A percentile compares a stretch with the other conserved stretches of the same genome.
phyloP scores from a whole-genome alignment of 2,113 vertebrate species.

The Pimephales promelas region DNA sequence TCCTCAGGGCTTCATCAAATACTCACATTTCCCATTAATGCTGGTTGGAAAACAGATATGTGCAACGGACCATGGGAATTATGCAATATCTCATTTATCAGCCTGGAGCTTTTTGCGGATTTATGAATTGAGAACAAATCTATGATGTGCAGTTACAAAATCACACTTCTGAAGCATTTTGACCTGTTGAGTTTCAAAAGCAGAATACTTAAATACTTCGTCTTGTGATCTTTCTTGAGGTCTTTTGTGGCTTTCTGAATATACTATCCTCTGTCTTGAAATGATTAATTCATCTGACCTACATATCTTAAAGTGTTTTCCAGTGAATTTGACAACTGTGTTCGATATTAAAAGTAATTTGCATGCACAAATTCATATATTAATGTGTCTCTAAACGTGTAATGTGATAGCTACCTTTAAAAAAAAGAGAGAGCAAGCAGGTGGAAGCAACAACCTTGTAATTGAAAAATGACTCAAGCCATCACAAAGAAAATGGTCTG shows the following conservation, averaged over 20 bases:
- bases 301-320: neutral
- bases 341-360: neutral
- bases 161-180: neutral
- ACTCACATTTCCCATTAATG: conserved; percentile 28
- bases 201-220: neutral
- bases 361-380: neutral
- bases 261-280: neutral
- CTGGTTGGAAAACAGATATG: conserved; percentile 26
- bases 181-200: neutral
- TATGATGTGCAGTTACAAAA: neutral
- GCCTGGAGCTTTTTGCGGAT: conserved; percentile 4
- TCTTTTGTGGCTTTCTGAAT: neutral
- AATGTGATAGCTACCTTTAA: conserved; percentile 31
- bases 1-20: conserved; percentile 38
- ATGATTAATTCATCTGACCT: neutral
- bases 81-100: conserved; percentile 32
- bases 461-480: conserved; percentile 67
- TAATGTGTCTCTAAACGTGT: neutral
- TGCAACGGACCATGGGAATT: conserved; percentile 32
- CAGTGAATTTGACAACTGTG: neutral
- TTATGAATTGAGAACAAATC: conserved; percentile 2
- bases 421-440: conserved; percentile 13
- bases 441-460: conserved; percentile 47
- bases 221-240: neutral
- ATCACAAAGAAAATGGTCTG: conserved; percentile 48